Base-by-base conservation (phyloP, 2,113 vertebrate species). In the Pardalotus punctatus region DNA sequence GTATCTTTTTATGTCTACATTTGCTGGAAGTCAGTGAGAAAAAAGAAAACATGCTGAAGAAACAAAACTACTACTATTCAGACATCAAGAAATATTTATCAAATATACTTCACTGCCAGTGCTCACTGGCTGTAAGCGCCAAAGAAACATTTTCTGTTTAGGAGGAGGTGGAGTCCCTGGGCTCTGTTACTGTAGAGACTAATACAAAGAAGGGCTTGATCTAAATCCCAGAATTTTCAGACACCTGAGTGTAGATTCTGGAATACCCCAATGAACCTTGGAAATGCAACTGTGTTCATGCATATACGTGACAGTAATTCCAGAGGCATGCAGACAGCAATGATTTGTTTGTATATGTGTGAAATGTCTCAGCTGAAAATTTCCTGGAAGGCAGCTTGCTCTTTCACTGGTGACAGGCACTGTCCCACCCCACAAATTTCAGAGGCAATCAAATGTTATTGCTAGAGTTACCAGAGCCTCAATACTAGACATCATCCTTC, bases 21-120 rank as follows among this genome's bases (percentile, higher is more conserved):
- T 84, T 80, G 24, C 67, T 94, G 85, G 40, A 92, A 93, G 74
- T 82, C 84, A 90, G 40, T 43, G 50, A 87, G 71, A 90, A 84
- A 91, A 84, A 92, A 76, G 57, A 84, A 81, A 94, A 92, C 51
- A 92, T 25, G 22, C 42, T 25, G 33, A 81, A 88, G 92, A 95
- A 96, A 96, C 82, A 95, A 76, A 93, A 85, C 60, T 86, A 64
- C 70, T 54, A 50, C 85, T 95, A 66, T 93, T 90, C 74, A 86
- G 71, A 82, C 85, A 90, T 76, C 62, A 91, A 42, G 43, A 80
- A 67, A 40, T 74, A 92, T 88, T 93, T 70, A 92, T 77, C 76
- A 95, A 95, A 82, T n/a, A 73, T 23, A 86, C 33, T 62, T 82
- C 71, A 56, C 28, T 95, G 85, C 62, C 92, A 94, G 60, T 22